phyloP scores from a whole-genome alignment of 2,797 vertebrate species.

The Gambusia yucatana region DNA sequence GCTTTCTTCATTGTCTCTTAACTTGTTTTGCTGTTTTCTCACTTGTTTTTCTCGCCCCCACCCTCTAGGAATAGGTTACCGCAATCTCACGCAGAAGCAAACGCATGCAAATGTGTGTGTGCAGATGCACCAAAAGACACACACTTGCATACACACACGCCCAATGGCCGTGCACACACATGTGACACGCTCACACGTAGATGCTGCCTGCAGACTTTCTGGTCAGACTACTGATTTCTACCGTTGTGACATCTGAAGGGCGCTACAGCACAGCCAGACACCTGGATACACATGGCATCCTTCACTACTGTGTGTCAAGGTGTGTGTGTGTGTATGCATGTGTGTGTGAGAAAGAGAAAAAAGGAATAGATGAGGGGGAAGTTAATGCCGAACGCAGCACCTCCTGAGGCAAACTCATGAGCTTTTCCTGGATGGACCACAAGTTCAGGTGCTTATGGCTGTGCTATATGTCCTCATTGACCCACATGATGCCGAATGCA shows the following conservation, averaged over 20 bases:
- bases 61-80: constrained; percentile 73
- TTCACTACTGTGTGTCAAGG: constrained; percentile 65
- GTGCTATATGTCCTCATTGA: constrained; percentile 65
- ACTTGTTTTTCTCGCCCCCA: constrained; percentile 72
- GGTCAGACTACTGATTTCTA: constrained; percentile 77
- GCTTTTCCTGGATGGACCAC: constrained; percentile 73
- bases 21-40: constrained; percentile 77
- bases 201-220: constrained; percentile 69
- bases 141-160: constrained; percentile 20
- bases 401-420: constrained; percentile 73
- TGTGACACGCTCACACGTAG: constrained; percentile 41
- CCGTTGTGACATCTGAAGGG: constrained; percentile 81
- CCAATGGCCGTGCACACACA: constrained; percentile 34
- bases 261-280: constrained; percentile 78
- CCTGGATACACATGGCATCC: constrained; percentile 82
- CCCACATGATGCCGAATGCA: constrained; percentile 62
- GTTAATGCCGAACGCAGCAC: constrained; percentile 60
- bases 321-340: constrained; percentile 34
- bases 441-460: constrained; percentile 69
- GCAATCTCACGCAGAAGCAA: constrained; percentile 37
- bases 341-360: constrained; percentile 30
- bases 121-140: constrained; percentile 44
- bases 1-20: constrained; percentile 76
- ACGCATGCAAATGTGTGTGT: constrained; percentile 40
- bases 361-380: constrained; percentile 38